Conservation (phyloP, 2,888 invertebrate genomes). For the Eristalinus sepulchralis region DNA sequence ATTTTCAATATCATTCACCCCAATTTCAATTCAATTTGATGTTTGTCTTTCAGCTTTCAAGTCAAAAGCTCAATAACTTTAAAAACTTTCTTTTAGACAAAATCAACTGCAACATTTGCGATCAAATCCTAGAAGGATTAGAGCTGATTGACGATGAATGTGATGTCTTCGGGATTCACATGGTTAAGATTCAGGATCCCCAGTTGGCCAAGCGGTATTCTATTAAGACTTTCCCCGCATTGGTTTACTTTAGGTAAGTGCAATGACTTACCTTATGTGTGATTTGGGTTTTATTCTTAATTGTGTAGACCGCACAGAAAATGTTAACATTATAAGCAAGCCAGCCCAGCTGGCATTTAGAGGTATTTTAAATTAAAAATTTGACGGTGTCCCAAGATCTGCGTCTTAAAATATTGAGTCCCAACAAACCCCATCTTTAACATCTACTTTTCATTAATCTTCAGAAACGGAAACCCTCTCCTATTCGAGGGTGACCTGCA, state of each 20-base stretch:
- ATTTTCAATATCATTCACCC: constrained; percentile 22
- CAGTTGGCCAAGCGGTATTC: constrained; percentile 95
- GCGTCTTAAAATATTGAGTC: too few relatives aligned
- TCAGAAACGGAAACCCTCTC: constrained; percentile 92
- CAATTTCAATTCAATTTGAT: neutral
- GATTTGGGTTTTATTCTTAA: too few relatives aligned
- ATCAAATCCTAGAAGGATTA: constrained; percentile 92
- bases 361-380: too few relatives aligned
- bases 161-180: constrained; percentile 94
- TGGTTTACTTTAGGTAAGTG: constrained; percentile 91
- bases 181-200: constrained; percentile 96
- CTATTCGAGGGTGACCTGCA: constrained; percentile 95
- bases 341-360: too few relatives aligned
- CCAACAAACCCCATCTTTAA: neutral
- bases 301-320: too few relatives aligned
- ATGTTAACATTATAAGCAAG: too few relatives aligned
- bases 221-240: constrained; percentile 95
- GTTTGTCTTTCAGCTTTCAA: neutral
- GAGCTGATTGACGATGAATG: constrained; percentile 95
- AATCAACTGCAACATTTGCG: constrained; percentile 94
- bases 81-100: constrained; percentile 84
- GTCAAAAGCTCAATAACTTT: neutral
- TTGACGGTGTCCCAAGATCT: too few relatives aligned
- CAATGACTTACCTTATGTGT: too few relatives aligned
- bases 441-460: too few relatives aligned